phyloP scores from a whole-genome alignment of 2,113 vertebrate species.

The Petroica traversi region DNA sequence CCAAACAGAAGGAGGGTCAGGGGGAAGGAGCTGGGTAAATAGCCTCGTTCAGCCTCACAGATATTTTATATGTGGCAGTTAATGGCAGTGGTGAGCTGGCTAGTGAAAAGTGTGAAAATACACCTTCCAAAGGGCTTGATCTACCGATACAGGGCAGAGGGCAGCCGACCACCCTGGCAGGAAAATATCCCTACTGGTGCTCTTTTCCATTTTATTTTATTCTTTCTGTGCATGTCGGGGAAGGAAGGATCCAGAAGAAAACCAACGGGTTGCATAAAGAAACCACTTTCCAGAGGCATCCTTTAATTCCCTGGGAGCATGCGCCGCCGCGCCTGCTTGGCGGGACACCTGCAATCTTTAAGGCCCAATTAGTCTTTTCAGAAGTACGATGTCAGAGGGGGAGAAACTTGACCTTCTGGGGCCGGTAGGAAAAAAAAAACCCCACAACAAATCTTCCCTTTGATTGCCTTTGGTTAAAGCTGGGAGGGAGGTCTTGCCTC shows the following conservation, averaged over 20 bases:
- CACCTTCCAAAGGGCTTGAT: background rate
- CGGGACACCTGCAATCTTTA: constrained; percentile 21
- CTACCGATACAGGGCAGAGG: background rate
- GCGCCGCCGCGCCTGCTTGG: background rate
- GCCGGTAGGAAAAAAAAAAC: background rate
- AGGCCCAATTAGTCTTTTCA: constrained; percentile 54
- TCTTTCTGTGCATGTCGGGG: background rate
- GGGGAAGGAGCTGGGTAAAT: background rate
- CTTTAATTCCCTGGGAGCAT: background rate
- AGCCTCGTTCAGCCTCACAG: background rate
- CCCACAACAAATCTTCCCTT: background rate
- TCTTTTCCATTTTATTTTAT: background rate
- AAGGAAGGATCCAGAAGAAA: background rate
- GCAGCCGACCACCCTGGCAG: accelerated
- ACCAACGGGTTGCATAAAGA: background rate
- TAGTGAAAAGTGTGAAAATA: accelerated
- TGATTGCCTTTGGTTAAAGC: constrained; percentile 39
- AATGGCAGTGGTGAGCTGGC: background rate
- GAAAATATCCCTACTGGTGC: accelerated
- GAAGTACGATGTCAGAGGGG: background rate
- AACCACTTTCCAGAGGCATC: background rate
- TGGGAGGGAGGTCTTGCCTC: background rate
- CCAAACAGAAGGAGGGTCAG: background rate
- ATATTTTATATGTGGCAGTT: background rate
- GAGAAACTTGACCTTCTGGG: constrained; percentile 53